Evolutionary conservation across 2,113 vertebrate species (phyloP), one percentile per base, ranked within the genome.

Genomic region (Podiceps cristatus): DNA sequence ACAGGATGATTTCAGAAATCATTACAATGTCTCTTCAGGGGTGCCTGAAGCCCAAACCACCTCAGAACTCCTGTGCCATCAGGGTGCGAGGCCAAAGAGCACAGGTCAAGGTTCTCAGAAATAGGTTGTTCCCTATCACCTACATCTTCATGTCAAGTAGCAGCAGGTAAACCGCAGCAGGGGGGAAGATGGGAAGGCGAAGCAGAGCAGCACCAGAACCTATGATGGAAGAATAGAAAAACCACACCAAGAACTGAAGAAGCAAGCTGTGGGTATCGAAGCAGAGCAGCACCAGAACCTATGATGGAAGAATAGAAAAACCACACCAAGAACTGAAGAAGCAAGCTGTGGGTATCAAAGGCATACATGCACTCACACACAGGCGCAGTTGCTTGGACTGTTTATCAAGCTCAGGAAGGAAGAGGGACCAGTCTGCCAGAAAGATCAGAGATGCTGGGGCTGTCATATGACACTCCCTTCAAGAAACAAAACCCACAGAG

Each of bases 391-490:
- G 84, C 86, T 94, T 90, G 77, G 85, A 90, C 91, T 96, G 92
- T 94, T 97, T 98, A 94, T 96, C 93, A 81, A 47, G 73, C 91
- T 97, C 94, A 97, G 96, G 97, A 97, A 98, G 97, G 97, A 98
- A 97, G 96, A 91, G 74, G 79, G 81, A 86, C 93, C 40, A 37
- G 93, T 66, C 91, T 93, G 95, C 91, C 91, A 95, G 87, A 92
- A 84, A 96, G 95, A 97, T 97, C 94, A 94, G 93, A 96, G 93
- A 87, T 94, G 94, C 42, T 94, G 86, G 27, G 67, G 85, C 85
- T 88, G 79, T 97, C 95, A 92, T 92, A 94, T 93, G 96, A 96
- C 23, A 6, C 74, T 94, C 62, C 82, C 67, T 80, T 86, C 92
- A 92, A 93, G 95, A 97, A 97, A 96, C 59, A 97, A 97, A 96